Conservation (phyloP, 2,888 invertebrate genomes). For the Chalcis sispes region DNA sequence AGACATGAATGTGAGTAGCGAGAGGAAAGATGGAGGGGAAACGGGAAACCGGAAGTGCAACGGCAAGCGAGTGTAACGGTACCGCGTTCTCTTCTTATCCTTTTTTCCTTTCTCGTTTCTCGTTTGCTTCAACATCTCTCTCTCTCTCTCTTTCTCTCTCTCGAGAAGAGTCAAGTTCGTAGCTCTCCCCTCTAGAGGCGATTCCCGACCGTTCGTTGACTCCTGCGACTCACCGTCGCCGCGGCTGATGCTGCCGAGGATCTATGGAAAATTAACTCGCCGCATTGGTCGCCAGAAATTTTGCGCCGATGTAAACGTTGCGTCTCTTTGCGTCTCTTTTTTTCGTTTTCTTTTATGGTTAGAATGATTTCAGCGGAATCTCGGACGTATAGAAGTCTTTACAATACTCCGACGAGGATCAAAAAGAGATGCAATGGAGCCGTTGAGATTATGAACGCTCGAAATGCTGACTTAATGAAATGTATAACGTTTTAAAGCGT, state of each 20-base stretch:
- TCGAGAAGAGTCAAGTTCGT: constrained; percentile 31
- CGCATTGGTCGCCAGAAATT: too few relatives aligned
- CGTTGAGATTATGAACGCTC: too few relatives aligned
- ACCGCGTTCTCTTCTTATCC: constrained; percentile 1
- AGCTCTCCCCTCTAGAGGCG: constrained; percentile 7
- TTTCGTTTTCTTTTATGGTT: too few relatives aligned
- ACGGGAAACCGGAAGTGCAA: constrained; percentile 5
- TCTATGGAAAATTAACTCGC: constrained; percentile 47
- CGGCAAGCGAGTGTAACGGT: constrained; percentile 34
- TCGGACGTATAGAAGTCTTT: constrained; percentile 24
- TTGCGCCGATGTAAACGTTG: constrained; percentile 1
- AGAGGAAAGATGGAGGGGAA: background rate
- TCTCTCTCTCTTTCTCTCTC: background rate
- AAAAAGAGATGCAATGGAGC: too few relatives aligned
- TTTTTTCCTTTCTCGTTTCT: background rate
- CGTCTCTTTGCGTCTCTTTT: background rate
- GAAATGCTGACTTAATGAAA: too few relatives aligned
- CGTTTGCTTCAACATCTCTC: too few relatives aligned
- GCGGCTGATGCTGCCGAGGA: constrained; percentile 14
- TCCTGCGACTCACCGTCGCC: background rate
- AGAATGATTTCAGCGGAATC: too few relatives aligned
- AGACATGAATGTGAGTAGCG: background rate
- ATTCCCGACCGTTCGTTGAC: constrained; percentile 55
- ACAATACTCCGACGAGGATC: background rate
- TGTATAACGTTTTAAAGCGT: too few relatives aligned